Evolutionary conservation across 1,140 invertebrate genomes (phyloP), one percentile per base, ranked within the genome.

Genomic region (Aphis craccivora): DNA sequence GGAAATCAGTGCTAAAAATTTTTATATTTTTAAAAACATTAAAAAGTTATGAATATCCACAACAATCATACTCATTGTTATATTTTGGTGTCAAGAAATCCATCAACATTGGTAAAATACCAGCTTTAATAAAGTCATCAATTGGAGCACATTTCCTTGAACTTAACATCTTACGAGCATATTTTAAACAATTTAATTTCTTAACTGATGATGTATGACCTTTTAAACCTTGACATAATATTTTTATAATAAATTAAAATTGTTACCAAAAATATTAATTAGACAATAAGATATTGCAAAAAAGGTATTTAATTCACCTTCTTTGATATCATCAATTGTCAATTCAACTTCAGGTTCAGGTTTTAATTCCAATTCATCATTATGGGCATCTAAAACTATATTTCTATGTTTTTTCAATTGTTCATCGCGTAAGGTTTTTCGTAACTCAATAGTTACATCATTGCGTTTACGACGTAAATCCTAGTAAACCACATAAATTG

Each of bases 371-470:
- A 92, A 25, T 88, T 91, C 90, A 30, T 94, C 89, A 51, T 95
- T 94, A 91, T 97, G 96, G 83, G 95, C 94, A 67, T 95, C 95
- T 11, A 96, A 95, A 90, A 96, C 96, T 51, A 99, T 97, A 95
- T 99, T 99, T 92, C 99, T 96, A 86, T 98, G 96, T 96, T 99
- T 99, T 3, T 97, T 96, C n/a, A 99, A 95, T 95, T 99, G 98
- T 94, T 99, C 99, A 95, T 99, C 99, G 95, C 99, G 98, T 84
- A 98, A 97, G 14, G 97, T 97, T 96, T 99, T 99, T 30, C 99
- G 96, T 18, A 99, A 95, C 94, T 99, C 98, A 23, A 99, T 97
- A 20, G 97, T 98, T 40, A 98, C 96, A 95, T 99, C 98, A 94
- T 96, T 97, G 94, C 99, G 96, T 94, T 98, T 97, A 94, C 98